Evolutionary conservation across 64 coral and sea anemone species (phyloP).

Genomic region (Stichodactyla helianthus): DNA sequence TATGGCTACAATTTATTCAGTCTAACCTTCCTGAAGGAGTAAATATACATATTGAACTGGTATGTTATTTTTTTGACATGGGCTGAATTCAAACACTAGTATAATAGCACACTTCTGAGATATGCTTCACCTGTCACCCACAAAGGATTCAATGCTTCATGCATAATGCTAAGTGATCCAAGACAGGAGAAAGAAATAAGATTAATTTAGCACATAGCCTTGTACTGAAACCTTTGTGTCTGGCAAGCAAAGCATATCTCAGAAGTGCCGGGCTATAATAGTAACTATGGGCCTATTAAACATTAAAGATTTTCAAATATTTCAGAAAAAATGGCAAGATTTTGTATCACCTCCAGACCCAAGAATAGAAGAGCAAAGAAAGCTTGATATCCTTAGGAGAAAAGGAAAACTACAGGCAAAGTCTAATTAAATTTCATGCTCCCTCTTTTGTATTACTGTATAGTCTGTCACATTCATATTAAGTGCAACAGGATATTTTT

Average conservation of each 20-base stretch:
- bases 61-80: conserved; percentile 14
- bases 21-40: conserved; percentile 64
- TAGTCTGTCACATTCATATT: too few species aligned
- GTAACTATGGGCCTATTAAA: too few species aligned
- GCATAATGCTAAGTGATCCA: too few species aligned
- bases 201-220: too few species aligned
- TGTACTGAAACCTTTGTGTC: too few species aligned
- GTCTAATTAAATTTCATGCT: background rate
- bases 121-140: background rate
- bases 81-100: too few species aligned
- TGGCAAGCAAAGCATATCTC: too few species aligned
- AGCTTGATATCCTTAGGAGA: conserved; percentile 53
- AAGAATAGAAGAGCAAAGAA: conserved; percentile 56
- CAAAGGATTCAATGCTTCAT: too few species aligned
- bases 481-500: too few species aligned
- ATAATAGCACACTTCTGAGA: too few species aligned
- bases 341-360: conserved; percentile 83
- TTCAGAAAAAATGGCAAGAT: conserved; percentile 91
- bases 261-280: too few species aligned
- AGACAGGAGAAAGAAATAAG: too few species aligned
- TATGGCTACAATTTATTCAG: conserved; percentile 73
- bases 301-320: background rate
- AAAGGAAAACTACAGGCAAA: conserved; percentile 31
- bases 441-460: background rate
- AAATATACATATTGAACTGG: conserved; percentile 71